Evolutionary conservation across 2,113 vertebrate genomes (phyloP).

Genomic region (Stomatorhinus ivindoensis): DNA sequence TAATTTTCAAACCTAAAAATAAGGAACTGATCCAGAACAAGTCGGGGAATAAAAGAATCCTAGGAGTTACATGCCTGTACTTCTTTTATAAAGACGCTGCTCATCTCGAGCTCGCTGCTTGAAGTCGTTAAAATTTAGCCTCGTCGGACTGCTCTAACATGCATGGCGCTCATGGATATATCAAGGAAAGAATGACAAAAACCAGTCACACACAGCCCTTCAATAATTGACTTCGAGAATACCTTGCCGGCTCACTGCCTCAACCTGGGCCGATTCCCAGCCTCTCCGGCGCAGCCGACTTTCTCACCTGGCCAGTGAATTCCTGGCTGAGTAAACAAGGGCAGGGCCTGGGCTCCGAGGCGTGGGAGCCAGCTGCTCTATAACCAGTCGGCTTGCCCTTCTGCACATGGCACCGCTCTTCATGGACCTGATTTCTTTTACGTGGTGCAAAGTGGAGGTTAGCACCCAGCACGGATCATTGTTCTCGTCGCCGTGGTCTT

Average conservation of each 20-base stretch:
- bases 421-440: not conserved
- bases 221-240: conserved; percentile 45
- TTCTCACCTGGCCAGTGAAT: conserved; percentile 46
- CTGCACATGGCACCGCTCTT: not conserved
- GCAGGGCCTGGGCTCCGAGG: conserved; percentile 17
- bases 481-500: not conserved
- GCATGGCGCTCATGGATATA: not conserved
- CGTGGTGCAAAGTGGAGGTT: conserved; percentile 4
- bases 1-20: conserved; percentile 43
- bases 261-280: conserved; percentile 13
- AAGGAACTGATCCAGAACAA: conserved; percentile 30
- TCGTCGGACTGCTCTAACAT: not conserved
- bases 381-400: conserved; percentile 7
- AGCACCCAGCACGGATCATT: not conserved
- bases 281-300: conserved; percentile 22
- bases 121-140: not conserved
- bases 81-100: not conserved
- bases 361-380: conserved; percentile 27
- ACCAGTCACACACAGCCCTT: conserved; percentile 23
- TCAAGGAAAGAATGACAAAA: not conserved
- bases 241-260: conserved; percentile 17
- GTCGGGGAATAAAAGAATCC: not conserved
- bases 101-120: not conserved
- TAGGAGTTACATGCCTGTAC: not conserved
- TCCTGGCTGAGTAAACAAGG: conserved; percentile 38